phyloP scores from a whole-genome alignment of 2,113 vertebrate species.

The Pterocles gutturalis region DNA sequence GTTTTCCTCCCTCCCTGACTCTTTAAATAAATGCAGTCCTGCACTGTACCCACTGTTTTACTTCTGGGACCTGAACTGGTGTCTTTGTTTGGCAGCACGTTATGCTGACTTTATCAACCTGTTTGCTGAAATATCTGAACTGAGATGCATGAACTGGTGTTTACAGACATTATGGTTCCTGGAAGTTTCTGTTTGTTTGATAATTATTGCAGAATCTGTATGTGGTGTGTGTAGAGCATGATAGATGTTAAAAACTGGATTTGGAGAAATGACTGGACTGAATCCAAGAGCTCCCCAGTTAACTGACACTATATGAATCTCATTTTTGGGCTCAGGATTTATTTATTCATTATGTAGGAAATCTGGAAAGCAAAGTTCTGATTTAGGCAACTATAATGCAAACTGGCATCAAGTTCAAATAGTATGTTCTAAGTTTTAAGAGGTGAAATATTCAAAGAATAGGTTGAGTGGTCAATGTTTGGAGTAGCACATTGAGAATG shows the following conservation, averaged over 20 bases:
- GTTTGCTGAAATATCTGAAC: neutral
- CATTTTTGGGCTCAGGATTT: neutral
- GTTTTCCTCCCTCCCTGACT: neutral
- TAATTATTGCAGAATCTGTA: neutral
- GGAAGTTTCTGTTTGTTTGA: neutral
- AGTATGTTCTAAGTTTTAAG: neutral
- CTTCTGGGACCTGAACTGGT: neutral
- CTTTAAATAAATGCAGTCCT: neutral
- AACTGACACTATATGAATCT: neutral
- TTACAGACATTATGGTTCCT: neutral
- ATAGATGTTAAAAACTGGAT: neutral
- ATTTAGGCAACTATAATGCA: neutral
- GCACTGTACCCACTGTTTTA: neutral
- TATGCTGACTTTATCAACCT: neutral
- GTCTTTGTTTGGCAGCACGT: neutral
- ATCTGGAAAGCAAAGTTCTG: neutral
- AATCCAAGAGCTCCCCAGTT: neutral
- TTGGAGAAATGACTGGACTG: neutral
- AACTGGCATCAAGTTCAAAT: neutral
- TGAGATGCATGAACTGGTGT: neutral
- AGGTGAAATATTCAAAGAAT: neutral
- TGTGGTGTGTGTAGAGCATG: rapidly evolving
- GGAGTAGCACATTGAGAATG: neutral
- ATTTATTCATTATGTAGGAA: neutral
- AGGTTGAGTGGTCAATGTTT: neutral